Conservation (phyloP, 53 echinoderm and acorn worm genomes). For the Mesocentrotus franciscanus region DNA sequence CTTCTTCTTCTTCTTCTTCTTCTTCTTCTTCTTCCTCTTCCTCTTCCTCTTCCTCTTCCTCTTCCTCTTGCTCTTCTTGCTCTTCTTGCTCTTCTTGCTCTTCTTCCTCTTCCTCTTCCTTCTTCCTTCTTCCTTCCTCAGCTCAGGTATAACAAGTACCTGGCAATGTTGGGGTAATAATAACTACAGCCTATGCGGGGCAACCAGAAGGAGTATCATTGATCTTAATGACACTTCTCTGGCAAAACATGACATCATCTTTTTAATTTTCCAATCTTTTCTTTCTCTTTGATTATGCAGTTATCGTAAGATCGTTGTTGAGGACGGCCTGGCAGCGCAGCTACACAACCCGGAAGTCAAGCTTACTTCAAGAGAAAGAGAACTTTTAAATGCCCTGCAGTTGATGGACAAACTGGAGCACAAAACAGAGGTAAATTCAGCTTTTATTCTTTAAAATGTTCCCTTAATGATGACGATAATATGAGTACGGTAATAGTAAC, state of each 20-base stretch:
- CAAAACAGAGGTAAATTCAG: constrained; percentile 69
- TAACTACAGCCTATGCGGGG: too few relatives aligned
- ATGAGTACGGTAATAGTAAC: neutral
- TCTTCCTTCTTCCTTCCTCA: too few relatives aligned
- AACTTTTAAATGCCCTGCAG: constrained; percentile 77
- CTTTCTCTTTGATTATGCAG: constrained; percentile 59
- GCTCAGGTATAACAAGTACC: too few relatives aligned
- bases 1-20: neutral
- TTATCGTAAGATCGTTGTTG: constrained; percentile 71
- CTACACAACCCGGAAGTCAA: constrained; percentile 83
- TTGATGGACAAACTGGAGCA: constrained; percentile 86
- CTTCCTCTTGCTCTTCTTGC: too few relatives aligned
- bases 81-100: too few relatives aligned
- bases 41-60: neutral
- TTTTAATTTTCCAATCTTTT: neutral
- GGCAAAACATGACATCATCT: neutral
- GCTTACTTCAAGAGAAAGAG: constrained; percentile 79
- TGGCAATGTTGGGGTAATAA: too few relatives aligned
- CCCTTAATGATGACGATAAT: neutral
- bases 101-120: too few relatives aligned
- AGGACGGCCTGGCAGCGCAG: constrained; percentile 83
- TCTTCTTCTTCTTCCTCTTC: neutral
- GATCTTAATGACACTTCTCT: neutral
- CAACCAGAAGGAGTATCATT: neutral
- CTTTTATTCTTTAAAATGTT: too few relatives aligned